Percentiles rank a stretch among this genome's conserved stretches.
These are phyloP conservation scores for Coregonus clupeaformis DNA, from an alignment of 2,113 vertebrate species.

Conservation along the genomic window DNA sequence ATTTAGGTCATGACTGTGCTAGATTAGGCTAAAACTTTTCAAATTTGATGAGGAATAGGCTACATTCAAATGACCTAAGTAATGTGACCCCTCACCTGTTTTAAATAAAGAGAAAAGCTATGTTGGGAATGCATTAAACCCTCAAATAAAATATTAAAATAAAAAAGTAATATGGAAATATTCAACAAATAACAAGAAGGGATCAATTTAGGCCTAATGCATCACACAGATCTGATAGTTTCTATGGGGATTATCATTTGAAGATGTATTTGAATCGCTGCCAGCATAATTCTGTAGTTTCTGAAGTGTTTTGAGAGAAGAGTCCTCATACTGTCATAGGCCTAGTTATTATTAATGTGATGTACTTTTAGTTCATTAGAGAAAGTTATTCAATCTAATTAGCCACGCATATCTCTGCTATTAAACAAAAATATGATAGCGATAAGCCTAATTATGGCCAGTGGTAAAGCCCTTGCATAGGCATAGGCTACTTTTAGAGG, in stretches of 20 bases:
- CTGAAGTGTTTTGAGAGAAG: neutral
- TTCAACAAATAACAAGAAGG: too few species aligned
- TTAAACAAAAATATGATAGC: constrained; percentile 18
- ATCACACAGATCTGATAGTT: neutral
- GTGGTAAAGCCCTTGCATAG: too few species aligned
- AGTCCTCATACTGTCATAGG: neutral
- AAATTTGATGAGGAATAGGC: too few species aligned
- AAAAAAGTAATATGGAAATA: too few species aligned
- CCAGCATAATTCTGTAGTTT: neutral
- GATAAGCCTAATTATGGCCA: neutral
- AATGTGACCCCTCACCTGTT: too few species aligned
- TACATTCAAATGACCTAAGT: too few species aligned
- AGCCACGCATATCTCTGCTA: neutral
- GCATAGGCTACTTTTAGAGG: constrained; percentile 5
- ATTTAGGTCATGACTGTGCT: too few species aligned
- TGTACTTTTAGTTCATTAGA: neutral
- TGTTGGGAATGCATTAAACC: too few species aligned
- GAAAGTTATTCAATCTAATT: neutral
- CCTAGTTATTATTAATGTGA: constrained; percentile 3
- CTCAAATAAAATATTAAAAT: too few species aligned
- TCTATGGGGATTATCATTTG: neutral
- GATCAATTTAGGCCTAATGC: too few species aligned
- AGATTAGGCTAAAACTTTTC: too few species aligned
- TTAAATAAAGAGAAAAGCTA: too few species aligned
- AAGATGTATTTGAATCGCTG: neutral